Conservation (phyloP, 2,797 vertebrate genomes). For the Chelonia mydas region DNA sequence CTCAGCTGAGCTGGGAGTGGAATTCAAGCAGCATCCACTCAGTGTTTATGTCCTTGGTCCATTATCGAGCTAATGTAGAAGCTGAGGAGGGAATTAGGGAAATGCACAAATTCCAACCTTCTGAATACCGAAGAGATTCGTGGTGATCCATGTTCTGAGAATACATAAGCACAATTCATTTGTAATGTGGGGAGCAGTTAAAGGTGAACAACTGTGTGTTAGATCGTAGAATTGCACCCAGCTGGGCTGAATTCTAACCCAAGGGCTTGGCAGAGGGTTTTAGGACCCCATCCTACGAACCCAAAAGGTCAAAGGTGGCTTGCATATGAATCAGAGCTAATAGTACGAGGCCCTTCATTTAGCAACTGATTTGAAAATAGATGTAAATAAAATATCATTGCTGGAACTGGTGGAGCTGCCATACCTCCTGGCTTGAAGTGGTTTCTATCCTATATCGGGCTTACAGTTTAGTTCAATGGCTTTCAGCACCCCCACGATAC, state of each 20-base stretch:
- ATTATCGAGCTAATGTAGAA: slow-evolving; percentile 58
- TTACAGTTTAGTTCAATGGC: no score
- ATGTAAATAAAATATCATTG: not conserved
- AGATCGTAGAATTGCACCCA: slow-evolving; percentile 40
- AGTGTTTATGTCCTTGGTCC: slow-evolving; percentile 38
- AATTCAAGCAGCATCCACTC: slow-evolving; percentile 16
- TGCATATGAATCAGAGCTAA: not conserved
- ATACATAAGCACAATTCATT: slow-evolving; percentile 63
- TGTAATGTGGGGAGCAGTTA: slow-evolving; percentile 51
- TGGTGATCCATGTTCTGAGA: slow-evolving; percentile 60
- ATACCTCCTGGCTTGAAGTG: no score
- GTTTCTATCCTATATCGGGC: no score
- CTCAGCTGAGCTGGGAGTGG: not conserved
- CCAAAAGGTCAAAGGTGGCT: not conserved
- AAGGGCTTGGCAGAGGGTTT: not conserved
- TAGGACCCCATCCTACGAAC: not conserved
- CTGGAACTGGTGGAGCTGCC: no score
- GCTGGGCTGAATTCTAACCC: slow-evolving; percentile 28
- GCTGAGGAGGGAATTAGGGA: slow-evolving; percentile 68
- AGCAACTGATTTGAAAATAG: not conserved
- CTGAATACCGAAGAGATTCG: slow-evolving; percentile 61
- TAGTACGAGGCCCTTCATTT: not conserved
- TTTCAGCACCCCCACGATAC: no score
- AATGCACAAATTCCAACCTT: slow-evolving; percentile 68
- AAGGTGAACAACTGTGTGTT: slow-evolving; percentile 56